Evolutionary conservation across 2,113 vertebrate genomes (phyloP).

Genomic region (Bos indicus): DNA sequence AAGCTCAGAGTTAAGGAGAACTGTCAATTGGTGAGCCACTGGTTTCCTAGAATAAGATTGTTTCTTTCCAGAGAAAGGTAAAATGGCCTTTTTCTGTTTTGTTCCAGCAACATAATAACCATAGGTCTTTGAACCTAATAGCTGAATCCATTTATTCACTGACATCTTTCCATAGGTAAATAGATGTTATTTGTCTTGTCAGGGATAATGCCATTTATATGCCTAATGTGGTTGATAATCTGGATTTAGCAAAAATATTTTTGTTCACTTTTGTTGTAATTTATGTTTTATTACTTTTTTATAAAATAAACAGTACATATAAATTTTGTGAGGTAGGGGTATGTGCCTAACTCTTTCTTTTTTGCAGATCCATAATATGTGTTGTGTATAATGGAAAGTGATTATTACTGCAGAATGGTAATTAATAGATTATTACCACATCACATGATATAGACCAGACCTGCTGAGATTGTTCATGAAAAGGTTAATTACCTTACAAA

Average conservation of each 20-base stretch:
- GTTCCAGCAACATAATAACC: constrained; percentile 31
- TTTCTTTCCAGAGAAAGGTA: background rate
- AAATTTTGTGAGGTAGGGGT: background rate
- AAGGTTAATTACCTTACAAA: background rate
- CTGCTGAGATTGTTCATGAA: background rate
- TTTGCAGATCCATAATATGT: background rate
- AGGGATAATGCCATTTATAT: background rate
- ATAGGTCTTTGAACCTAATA: constrained; percentile 23
- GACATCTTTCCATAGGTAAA: background rate
- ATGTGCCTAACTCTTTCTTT: background rate
- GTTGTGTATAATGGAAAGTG: background rate
- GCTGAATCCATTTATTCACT: constrained; percentile 1
- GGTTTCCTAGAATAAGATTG: constrained; percentile 37
- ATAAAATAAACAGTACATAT: background rate
- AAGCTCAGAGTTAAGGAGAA: constrained; percentile 2
- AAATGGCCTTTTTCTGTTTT: constrained; percentile 39
- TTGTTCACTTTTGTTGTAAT: background rate
- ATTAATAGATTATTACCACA: background rate
- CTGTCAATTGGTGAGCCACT: background rate
- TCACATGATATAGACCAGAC: background rate
- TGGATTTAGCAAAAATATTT: constrained; percentile 22
- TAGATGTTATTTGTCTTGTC: background rate
- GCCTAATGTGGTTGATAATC: background rate
- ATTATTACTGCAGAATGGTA: background rate
- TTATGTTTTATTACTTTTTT: constrained; percentile 21